Base-by-base conservation (phyloP, 2,888 invertebrate genomes). In the Pinctada fucata region DNA sequence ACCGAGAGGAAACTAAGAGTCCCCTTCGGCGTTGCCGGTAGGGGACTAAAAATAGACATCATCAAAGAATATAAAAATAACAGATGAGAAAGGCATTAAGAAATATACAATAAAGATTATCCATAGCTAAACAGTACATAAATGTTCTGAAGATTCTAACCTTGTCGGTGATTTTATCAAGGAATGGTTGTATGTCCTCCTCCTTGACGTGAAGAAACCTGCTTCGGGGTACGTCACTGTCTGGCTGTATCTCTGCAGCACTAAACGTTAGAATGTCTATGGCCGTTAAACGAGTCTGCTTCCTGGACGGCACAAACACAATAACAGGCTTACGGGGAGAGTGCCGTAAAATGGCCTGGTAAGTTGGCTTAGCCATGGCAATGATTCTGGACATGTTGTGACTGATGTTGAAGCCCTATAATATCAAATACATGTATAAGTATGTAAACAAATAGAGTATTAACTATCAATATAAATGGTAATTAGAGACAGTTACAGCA, bases 331-430 rank as follows among this genome's bases (percentile, higher is more conserved):
- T 91, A 78, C 88, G 88, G 2, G 88, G 86, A 10, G 90, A 89
- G 79, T 90, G 88, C 49, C 97, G 95, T 2, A 96, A 91, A 63
- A 99, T 96, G 0, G 97, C 95, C 93, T 98, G 97, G 94, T 99
- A 99, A 0, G 97, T 96, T 0, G 99, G 99, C 91, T 99, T 98
- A 0, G 97, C 96, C 99, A 99, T 99, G 0, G 99, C 97, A 0
- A 98, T 96, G 51, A 99, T 95, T 10, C 99, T 95, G 0, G 99
- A 97, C 0, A 97, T 97, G 91, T 98, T 99, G 94, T 99, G 99
- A 0, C 98, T 98, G 66, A 99, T 96, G 94, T 99, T 99, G 93
- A 98, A 97, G 16, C 99, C 99, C 95, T 97, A 93, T 50, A 88
- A 81, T 47, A 1, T 50, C 51, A 70, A 50, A 31, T 31, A 31